Conservation (phyloP, 2,113 vertebrate genomes). For the Rutilus rutilus region DNA sequence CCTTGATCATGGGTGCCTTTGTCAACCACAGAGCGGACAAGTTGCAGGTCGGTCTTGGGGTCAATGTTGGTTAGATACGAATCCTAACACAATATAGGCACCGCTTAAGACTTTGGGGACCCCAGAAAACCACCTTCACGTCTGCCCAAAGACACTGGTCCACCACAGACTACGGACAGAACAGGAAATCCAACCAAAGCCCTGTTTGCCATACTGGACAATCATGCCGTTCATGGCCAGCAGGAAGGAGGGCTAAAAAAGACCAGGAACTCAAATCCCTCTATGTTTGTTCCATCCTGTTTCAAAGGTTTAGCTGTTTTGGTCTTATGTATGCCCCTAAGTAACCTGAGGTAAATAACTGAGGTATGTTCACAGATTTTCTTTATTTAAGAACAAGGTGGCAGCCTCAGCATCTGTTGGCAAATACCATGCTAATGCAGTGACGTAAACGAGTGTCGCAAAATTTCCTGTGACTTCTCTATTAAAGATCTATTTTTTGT, state of each 20-base stretch:
- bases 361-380: not conserved
- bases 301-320: not conserved
- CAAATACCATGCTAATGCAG: not conserved
- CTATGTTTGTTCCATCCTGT: constrained; percentile 8
- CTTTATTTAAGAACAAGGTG: not conserved
- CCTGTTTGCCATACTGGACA: constrained; percentile 26
- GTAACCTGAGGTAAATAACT: not conserved
- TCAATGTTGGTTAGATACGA: constrained; percentile 84
- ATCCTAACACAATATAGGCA: not conserved
- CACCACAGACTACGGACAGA: constrained; percentile 1
- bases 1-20: constrained; percentile 91
- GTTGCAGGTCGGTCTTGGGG: constrained; percentile 90
- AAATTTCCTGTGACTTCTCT: not conserved
- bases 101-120: not conserved
- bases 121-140: constrained; percentile 24
- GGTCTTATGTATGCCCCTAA: not conserved
- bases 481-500: constrained; percentile 6
- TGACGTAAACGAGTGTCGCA: not conserved
- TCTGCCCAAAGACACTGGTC: constrained; percentile 6
- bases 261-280: not conserved
- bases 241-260: not conserved
- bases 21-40: constrained; percentile 93
- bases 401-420: not conserved
- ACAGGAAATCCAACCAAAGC: constrained; percentile 1
- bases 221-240: not conserved